phyloP scores from a whole-genome alignment of 2,888 invertebrate species.

The Synergus umbraculus region DNA sequence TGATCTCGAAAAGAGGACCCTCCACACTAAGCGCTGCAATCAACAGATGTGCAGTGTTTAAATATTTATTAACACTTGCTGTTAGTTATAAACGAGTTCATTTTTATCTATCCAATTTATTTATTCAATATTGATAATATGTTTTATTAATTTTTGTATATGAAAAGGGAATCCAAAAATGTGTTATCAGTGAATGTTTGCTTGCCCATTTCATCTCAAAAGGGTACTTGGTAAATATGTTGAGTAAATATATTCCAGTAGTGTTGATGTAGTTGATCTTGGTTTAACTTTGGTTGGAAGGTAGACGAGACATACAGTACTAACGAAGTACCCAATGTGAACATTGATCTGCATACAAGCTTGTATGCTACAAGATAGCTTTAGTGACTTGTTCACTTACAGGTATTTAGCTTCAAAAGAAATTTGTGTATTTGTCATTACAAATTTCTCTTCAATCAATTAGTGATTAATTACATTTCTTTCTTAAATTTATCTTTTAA shows the following conservation, averaged over 20 bases:
- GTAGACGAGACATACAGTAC: background rate
- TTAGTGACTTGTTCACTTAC: background rate
- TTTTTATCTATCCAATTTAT: background rate
- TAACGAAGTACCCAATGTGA: slow-evolving; percentile 17
- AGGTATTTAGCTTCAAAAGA: background rate
- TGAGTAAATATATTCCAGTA: background rate
- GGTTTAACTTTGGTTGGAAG: background rate
- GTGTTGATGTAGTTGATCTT: slow-evolving; percentile 1
- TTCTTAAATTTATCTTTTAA: background rate
- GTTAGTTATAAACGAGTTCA: background rate
- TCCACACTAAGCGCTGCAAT: slow-evolving; percentile 83
- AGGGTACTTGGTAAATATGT: background rate
- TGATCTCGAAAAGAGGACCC: slow-evolving; percentile 79
- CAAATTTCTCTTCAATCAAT: no score
- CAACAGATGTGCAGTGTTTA: slow-evolving; percentile 43
- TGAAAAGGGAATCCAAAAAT: background rate
- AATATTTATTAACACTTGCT: slow-evolving; percentile 46
- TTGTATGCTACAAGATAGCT: background rate
- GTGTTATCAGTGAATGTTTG: background rate
- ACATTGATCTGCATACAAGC: background rate
- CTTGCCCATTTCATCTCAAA: background rate
- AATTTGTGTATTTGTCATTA: no score
- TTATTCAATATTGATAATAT: background rate
- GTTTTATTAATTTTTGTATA: background rate
- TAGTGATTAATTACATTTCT: background rate